Base-by-base conservation (phyloP, 2,113 vertebrate species). In the Onychorhynchus coronatus region DNA sequence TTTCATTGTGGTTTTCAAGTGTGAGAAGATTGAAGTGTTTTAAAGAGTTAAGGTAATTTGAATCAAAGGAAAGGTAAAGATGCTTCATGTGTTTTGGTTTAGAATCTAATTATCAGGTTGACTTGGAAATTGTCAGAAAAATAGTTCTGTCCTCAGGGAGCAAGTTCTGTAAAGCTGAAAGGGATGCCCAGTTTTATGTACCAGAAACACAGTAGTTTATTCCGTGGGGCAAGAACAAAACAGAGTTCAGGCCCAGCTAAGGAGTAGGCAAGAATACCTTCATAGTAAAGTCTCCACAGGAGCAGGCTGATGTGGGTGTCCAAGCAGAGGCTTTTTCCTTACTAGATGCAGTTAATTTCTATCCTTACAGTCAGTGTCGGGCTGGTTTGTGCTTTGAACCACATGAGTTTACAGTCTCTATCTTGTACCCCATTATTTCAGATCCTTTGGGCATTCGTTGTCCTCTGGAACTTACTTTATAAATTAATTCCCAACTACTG, bases 311-410 rank as follows among this genome's bases (percentile, higher is more conserved):
- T 44, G 20, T 39, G 9, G 25, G 8, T 33, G 24, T 71, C 47
- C 52, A 75, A 46, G 27, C 4, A 62, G 27, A 66, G 6, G 7
- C 42, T 77, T 56, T 74, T 68, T 35, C 47, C 10, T 62, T 39
- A 31, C 31, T 24, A 76, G 19, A 42, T 35, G 33, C 30, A 47
- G 31, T 33, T 42, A 16, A 42, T 83, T 58, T 52, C 42, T 67
- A 1, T 47, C 39, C 47, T 47, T 24, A 22, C 24, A 67, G 3
- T 53, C 52, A 42, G 3, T 33, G 27, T 5, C 0, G 0, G 8
- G 9, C 27, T 47, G 31, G 6, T 53, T 87, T 28, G 3, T 56
- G 23, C 42, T 71, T 71, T 62, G 56, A 83, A 31, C 2, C 11
- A 22, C 8, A 5, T 7, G 21, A 56, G 19, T n/a, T 80, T 28